Base-by-base conservation (phyloP, 2,888 invertebrate genomes). In the Athalia cordata region DNA sequence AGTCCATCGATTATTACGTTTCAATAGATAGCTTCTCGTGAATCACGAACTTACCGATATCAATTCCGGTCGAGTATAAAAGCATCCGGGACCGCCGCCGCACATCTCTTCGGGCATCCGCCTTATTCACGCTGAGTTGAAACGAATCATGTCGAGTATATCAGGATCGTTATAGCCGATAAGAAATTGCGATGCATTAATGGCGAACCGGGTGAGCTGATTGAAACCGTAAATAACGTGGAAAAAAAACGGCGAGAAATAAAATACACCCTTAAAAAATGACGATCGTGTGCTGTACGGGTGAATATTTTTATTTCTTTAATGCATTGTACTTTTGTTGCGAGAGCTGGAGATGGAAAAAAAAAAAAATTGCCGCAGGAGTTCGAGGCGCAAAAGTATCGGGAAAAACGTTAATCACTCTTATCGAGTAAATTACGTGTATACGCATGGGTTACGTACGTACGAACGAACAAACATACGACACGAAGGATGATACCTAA, bases 1-100 rank as follows among this genome's bases (percentile, higher is more conserved):
- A 75, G 75, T 75, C 75, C 55, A 61, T 62, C 75, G 75, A 45
- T 75, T 75, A 75, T 75, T 64, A 75, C 62, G 49, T 62, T 75
- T 49, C 62, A 29, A 75, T 75, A 49, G 50, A 61, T 62, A 50
- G 62, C 50, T 49, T 13, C 61, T 75, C 75, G 75, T 75, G 75
- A 75, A 75, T 75, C 75, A 75, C 75, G 75, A 64, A 75, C 29
- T 49, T 49, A 50, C 50, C 64, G 64, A 75, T 75, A 75, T 75
- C 75, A 75, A 64, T 75, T 72, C 59, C 43, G n/a, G 29, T 11
- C 55, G 9, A n/a, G 5, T 13, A n/a, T 13, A 7, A 6, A 13
- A 45, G 47, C 52, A 72, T 72, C 72, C 72, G 72, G 72, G 72
- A 72, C 59, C 55, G 55, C 5, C 62, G n/a, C 55, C 55, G 55